Evolutionary conservation across 2,113 vertebrate species (phyloP).

Genomic region (Triplophysa rosa): DNA sequence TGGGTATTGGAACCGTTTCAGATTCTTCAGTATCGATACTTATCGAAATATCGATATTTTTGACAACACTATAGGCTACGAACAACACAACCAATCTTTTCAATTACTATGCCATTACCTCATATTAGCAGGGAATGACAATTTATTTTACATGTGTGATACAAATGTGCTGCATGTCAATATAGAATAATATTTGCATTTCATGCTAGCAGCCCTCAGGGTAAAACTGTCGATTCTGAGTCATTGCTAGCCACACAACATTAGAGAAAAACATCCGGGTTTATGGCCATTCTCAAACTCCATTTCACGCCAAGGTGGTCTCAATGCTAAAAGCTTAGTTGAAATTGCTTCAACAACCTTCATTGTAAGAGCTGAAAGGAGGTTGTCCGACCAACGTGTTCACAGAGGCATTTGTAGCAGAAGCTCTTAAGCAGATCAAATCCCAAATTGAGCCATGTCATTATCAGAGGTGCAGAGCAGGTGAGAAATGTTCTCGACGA

Average conservation of each 20-base stretch:
- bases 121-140: background rate
- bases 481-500: background rate
- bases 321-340: conserved; percentile 11
- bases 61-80: background rate
- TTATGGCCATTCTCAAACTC: conserved; percentile 24
- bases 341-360: conserved; percentile 33
- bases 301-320: conserved; percentile 20
- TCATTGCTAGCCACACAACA: conserved; percentile 1
- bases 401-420: conserved; percentile 1
- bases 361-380: conserved; percentile 1
- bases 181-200: background rate
- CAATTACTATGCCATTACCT: background rate
- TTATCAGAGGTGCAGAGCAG: background rate
- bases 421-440: conserved; percentile 22
- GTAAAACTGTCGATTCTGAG: conserved; percentile 13
- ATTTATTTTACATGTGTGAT: background rate
- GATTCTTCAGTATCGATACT: too few relatives aligned
- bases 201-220: background rate
- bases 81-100: background rate
- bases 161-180: background rate
- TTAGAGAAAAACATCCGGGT: background rate
- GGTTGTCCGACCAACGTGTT: background rate
- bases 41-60: too few relatives aligned
- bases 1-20: too few relatives aligned
- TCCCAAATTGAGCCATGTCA: conserved; percentile 14